A percentile compares a stretch with the other conserved stretches of the same genome.
phyloP scores from a whole-genome alignment of 2,797 vertebrate genomes.

The Tinamus major region DNA sequence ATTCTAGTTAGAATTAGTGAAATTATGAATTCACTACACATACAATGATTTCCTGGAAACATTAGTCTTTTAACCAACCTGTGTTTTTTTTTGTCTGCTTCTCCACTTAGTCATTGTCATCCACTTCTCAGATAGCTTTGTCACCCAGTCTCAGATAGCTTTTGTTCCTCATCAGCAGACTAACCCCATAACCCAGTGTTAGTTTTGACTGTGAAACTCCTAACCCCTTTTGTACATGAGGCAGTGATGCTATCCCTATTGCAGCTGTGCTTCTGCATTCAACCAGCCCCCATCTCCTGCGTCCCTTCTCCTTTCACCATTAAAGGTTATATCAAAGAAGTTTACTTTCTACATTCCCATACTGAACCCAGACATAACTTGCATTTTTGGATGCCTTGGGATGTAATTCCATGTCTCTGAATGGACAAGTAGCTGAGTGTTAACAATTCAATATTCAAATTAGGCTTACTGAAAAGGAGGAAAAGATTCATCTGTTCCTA shows the following conservation, averaged over 20 bases:
- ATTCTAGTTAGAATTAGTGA: background rate
- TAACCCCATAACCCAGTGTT: background rate
- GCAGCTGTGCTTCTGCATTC: background rate
- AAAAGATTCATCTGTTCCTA: background rate
- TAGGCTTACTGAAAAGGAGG: background rate
- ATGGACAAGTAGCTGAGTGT: background rate
- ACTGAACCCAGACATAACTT: background rate
- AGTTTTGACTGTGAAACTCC: background rate
- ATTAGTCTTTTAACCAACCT: background rate
- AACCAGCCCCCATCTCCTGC: background rate
- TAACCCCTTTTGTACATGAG: background rate
- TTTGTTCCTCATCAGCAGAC: background rate
- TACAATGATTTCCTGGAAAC: background rate
- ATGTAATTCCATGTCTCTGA: background rate
- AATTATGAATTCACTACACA: background rate
- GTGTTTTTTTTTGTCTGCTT: background rate
- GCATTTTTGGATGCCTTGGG: background rate
- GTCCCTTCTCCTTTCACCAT: background rate
- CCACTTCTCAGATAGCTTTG: background rate
- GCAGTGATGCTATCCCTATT: background rate
- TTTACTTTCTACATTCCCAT: background rate
- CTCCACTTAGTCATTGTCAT: background rate
- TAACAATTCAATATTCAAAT: background rate
- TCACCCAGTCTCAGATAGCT: background rate
- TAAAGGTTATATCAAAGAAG: background rate